Percentiles rank a stretch among this genome's conserved stretches.
phyloP scores from a whole-genome alignment of 2,888 invertebrate species.

The Tenthredo mesomela region DNA sequence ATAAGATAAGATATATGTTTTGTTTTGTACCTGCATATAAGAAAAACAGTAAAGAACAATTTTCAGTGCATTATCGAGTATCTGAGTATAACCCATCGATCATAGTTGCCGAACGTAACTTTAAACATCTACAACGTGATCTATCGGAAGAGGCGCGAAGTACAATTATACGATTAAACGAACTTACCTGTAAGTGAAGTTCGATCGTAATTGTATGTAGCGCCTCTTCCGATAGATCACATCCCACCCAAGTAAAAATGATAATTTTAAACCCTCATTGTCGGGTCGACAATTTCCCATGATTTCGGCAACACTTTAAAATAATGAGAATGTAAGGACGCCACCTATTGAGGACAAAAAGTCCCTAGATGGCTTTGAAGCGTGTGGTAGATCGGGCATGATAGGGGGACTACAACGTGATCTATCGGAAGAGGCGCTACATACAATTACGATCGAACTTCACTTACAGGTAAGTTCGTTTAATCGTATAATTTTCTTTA shows the following conservation, averaged over 20 bases:
- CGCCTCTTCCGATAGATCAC: slow-evolving; percentile 11
- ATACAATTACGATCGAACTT: slow-evolving; percentile 44
- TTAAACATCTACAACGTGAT: slow-evolving; percentile 24
- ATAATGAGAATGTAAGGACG: not conserved
- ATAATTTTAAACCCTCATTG: not conserved
- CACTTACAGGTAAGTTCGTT: slow-evolving; percentile 36
- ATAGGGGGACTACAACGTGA: slow-evolving; percentile 24
- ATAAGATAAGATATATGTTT: not conserved
- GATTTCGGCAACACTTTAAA: slow-evolving; percentile 30
- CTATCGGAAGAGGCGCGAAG: slow-evolving; percentile 21
- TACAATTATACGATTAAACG: slow-evolving; percentile 28
- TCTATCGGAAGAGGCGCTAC: slow-evolving; percentile 46
- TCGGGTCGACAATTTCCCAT: slow-evolving; percentile 23
- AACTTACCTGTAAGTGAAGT: slow-evolving; percentile 40
- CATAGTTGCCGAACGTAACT: slow-evolving; percentile 13
- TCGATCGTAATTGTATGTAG: slow-evolving; percentile 31
- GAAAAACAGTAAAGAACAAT: not conserved
- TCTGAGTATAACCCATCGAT: not conserved
- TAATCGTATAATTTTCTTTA: slow-evolving; percentile 20
- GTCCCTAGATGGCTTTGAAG: slow-evolving; percentile 24
- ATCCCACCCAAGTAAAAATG: not conserved
- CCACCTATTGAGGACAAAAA: slow-evolving; percentile 20
- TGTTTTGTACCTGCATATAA: not conserved
- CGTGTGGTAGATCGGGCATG: slow-evolving; percentile 14
- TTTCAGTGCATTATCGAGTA: not conserved